phyloP scores from a whole-genome alignment of 2,113 vertebrate species.

The Pteruthius melanotis region DNA sequence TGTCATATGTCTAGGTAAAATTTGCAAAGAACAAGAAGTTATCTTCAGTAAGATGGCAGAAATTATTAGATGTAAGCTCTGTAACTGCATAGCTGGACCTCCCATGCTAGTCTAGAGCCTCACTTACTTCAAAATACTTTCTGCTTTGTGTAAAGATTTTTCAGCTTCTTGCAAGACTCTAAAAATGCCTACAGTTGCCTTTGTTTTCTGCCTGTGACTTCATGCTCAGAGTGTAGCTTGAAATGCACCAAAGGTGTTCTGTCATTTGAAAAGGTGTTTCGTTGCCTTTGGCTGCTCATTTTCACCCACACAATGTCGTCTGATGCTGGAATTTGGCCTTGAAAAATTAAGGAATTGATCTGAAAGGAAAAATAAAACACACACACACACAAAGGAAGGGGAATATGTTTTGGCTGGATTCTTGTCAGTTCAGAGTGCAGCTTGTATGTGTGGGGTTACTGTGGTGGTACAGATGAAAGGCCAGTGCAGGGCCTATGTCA shows the following conservation, averaged over 20 bases:
- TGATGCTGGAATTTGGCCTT: not conserved
- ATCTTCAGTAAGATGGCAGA: not conserved
- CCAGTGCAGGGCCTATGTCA: not conserved
- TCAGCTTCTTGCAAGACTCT: not conserved
- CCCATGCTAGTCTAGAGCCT: not conserved
- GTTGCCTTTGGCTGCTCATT: not conserved
- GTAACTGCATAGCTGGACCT: not conserved
- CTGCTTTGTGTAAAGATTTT: not conserved
- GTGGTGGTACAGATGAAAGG: not conserved
- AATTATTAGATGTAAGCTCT: not conserved
- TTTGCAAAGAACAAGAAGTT: not conserved
- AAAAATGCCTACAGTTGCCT: not conserved
- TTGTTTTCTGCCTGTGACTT: not conserved
- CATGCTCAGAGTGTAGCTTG: not conserved
- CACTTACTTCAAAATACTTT: not conserved
- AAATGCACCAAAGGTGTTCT: not conserved
- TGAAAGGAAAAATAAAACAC: not conserved
- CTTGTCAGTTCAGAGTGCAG: not conserved
- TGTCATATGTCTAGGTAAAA: not conserved
- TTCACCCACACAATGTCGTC: not conserved
- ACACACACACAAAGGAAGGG: fast-evolving
- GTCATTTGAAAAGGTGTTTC: not conserved
- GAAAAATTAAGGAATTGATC: not conserved
- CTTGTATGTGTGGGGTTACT: not conserved
- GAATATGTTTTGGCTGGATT: not conserved